Evolutionary conservation across 2,888 invertebrate species (phyloP).

Genomic region (Eupithecia subumbrata): DNA sequence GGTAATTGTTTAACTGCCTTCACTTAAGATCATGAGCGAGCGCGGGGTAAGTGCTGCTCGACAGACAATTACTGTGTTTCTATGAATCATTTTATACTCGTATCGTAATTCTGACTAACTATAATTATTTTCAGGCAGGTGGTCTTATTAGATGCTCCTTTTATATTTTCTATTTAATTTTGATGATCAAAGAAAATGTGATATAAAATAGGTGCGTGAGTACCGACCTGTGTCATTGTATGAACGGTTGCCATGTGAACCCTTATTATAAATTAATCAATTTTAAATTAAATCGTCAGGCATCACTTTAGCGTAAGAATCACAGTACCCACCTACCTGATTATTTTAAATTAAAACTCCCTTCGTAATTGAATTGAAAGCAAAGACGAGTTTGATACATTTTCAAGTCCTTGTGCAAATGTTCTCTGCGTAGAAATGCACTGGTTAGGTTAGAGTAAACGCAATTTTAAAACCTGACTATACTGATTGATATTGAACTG

Average conservation of each 20-base stretch:
- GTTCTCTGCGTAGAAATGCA: not conserved
- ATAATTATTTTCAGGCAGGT: not conserved
- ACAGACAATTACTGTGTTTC: constrained; percentile 35
- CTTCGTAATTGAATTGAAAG: not conserved
- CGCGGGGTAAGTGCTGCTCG: constrained; percentile 24
- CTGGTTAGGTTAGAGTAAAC: too few species aligned
- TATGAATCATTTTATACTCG: not conserved
- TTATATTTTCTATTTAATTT: constrained; percentile 3
- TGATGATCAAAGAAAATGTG: not conserved
- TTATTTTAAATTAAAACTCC: not conserved
- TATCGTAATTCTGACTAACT: not conserved
- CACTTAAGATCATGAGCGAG: constrained; percentile 28
- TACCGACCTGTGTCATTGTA: not conserved
- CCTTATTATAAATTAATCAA: not conserved
- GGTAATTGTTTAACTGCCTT: constrained; percentile 40
- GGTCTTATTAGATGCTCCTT: not conserved
- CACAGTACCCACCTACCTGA: not conserved
- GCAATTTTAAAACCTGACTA: too few species aligned
- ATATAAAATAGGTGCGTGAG: not conserved
- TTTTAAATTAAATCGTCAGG: not conserved
- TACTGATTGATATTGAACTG: too few species aligned
- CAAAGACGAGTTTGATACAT: not conserved
- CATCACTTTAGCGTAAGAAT: not conserved
- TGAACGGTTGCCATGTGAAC: not conserved
- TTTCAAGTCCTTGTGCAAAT: not conserved